phyloP scores from a whole-genome alignment of 2,113 vertebrate species.

The Melierax canorus region DNA sequence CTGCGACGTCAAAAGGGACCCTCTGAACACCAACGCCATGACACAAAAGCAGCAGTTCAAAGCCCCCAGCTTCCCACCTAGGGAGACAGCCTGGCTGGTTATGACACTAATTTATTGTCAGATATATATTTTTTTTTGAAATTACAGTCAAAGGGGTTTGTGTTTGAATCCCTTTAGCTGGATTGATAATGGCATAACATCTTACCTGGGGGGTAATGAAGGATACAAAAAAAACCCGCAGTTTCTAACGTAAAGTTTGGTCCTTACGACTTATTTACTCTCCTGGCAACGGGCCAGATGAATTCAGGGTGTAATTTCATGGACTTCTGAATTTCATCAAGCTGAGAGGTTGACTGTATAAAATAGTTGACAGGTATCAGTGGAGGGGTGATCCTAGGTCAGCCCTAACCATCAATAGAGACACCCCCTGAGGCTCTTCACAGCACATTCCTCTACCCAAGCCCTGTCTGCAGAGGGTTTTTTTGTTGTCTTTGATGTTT shows the following conservation, averaged over 20 bases:
- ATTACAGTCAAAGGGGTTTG: neutral
- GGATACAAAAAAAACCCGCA: neutral
- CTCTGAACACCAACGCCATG: neutral
- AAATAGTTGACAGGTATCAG: conserved; percentile 20
- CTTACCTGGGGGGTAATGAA: neutral
- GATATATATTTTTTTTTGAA: neutral
- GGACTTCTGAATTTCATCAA: conserved; percentile 39
- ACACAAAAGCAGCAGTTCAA: conserved; percentile 57
- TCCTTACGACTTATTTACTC: neutral
- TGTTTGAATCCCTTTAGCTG: neutral
- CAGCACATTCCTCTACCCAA: neutral
- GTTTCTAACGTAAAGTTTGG: neutral
- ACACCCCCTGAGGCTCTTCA: neutral
- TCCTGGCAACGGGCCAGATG: neutral
- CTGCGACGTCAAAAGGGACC: neutral
- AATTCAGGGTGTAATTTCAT: conserved; percentile 39
- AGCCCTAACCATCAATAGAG: neutral
- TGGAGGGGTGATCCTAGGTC: neutral
- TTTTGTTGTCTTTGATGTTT: neutral
- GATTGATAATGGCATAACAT: neutral
- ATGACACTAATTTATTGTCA: conserved; percentile 47
- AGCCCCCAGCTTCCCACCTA: conserved; percentile 12
- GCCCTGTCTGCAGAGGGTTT: neutral
- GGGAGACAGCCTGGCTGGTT: conserved; percentile 1
- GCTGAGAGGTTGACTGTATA: neutral